Base-by-base conservation (phyloP, 2,113 vertebrate species). In the Hippocampus abdominalis region DNA sequence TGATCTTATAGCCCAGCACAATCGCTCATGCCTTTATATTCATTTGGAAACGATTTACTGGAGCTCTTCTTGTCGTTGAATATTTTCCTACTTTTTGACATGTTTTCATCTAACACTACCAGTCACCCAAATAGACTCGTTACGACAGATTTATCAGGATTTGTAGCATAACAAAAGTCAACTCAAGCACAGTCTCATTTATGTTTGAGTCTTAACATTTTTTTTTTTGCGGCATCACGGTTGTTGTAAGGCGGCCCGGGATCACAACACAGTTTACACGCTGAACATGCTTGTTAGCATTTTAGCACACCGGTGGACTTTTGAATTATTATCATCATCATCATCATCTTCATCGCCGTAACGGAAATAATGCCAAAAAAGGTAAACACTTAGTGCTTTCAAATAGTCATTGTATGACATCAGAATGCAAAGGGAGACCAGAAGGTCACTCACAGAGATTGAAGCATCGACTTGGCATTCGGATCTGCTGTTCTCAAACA, bases 1-100 rank as follows among this genome's bases (percentile, higher is more conserved):
- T 61, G 40, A 78, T 70, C 71, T 49, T 73, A 46, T 42, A 62
- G 71, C 60, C 69, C 44, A 3, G 59, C 70, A 67, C 64, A 72
- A 74, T 67, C 51, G 10, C 12, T 32, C 51, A 3, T 36, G 54
- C 73, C 64, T 70, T 68, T 67, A 25, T 32, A 75, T 49, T 76
- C 8, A n/a, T 32, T 60, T 29, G 57, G 8, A 60, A 32, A 29
- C 8, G 57, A 60, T 32, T 60, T 60, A 60, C 23, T 20, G 16
- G 3, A 8, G 46, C 46, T 16, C 46, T 49, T 49, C 46, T 49
- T 12, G 27, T 27, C 1, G 27, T 4, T 9, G 8, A 60, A 60
- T 32, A 18, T 15, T 60, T 60, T 16, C 15, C 27, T 32, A 8
- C 6, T 3, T 56, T 56, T 60, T 29, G 56, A 59, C 13, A 23